Base-by-base conservation (phyloP, 2,888 invertebrate genomes). In the Epistrophella euchroma region DNA sequence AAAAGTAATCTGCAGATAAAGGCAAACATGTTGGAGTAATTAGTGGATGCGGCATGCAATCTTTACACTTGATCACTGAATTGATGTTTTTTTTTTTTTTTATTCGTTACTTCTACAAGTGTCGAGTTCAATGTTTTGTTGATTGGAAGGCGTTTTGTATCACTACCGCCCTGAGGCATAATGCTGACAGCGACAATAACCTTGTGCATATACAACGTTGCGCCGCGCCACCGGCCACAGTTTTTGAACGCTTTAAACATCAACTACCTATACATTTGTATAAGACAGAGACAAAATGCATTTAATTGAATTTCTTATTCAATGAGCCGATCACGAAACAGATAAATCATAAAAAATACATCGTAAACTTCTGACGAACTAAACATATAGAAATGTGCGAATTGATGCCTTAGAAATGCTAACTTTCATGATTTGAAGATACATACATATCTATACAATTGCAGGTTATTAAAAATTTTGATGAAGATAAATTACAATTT, bases 271-370 rank as follows among this genome's bases (percentile, higher is more conserved):
- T 5, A 32, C 32, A 40, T 2, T 15, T 37, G 11, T 37, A 64
- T 56, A 56, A 72, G 22, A 71, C 43, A 15, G 11, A 56, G 45
- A 64, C 47, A 60, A 74, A 60, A 17, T 79, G 70, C 79, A 83
- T 70, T 78, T 78, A 66, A 84, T 80, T 84, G 71, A 84, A 80
- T 71, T 84, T 71, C 70, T 66, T n/a, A n/a, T n/a, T 80, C 80
- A 80, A 84, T 84, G 84, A 71, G 71, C 43, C 45, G 84, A 84
- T 84, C 84, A 84, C 84, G 84, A 84, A 71, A 66, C 58, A 37
- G 80, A 84, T 84, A 80, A 84, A 84, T 84, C 84, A 84, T 75
- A 19, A 47, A 19, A 22, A 60, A 37, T 35, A 28, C 45, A 28
- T 40, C 56, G 7, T 45, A 40, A 22, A 25, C 25, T 17, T 19